Conservation (phyloP, 2,888 invertebrate species). For the Flabesymbios commensalis region DNA sequence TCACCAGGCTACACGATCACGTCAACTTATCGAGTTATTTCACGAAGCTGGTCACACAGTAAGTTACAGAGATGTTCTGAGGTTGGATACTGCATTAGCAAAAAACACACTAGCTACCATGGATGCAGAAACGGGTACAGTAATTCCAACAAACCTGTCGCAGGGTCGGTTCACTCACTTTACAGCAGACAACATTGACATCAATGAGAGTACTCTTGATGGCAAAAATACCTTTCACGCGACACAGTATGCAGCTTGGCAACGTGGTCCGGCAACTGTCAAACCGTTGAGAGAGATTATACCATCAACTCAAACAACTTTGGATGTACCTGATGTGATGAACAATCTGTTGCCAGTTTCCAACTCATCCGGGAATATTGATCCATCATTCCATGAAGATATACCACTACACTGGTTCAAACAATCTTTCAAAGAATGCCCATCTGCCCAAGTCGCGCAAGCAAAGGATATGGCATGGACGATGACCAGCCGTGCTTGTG, state of each 20-base stretch:
- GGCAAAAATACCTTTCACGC: slow-evolving; percentile 6
- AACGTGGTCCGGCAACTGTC: neutral
- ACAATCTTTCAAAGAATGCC: neutral
- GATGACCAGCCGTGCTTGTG: neutral
- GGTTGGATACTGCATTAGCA: slow-evolving; percentile 11
- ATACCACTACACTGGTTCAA: neutral
- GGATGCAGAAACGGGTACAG: neutral
- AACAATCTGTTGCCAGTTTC: neutral
- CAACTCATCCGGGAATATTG: neutral
- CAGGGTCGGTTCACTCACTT: slow-evolving; percentile 4
- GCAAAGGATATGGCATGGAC: slow-evolving; percentile 5
- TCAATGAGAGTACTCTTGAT: slow-evolving; percentile 1
- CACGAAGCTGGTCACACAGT: slow-evolving; percentile 12
- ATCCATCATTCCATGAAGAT: neutral
- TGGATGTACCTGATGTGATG: slow-evolving; percentile 2
- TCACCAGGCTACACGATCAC: slow-evolving; percentile 12
- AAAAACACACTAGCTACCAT: slow-evolving; percentile 6
- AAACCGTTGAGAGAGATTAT: neutral
- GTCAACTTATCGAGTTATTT: slow-evolving; percentile 9
- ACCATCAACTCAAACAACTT: neutral
- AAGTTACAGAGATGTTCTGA: slow-evolving; percentile 10
- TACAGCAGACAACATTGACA: slow-evolving; percentile 8
- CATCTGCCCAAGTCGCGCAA: neutral
- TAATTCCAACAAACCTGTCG: neutral
- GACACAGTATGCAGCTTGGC: slow-evolving; percentile 10